A percentile compares a stretch with the other conserved stretches of the same genome.
Conservation (phyloP, 2,797 vertebrate species). For the Premnoplex brunnescens region DNA sequence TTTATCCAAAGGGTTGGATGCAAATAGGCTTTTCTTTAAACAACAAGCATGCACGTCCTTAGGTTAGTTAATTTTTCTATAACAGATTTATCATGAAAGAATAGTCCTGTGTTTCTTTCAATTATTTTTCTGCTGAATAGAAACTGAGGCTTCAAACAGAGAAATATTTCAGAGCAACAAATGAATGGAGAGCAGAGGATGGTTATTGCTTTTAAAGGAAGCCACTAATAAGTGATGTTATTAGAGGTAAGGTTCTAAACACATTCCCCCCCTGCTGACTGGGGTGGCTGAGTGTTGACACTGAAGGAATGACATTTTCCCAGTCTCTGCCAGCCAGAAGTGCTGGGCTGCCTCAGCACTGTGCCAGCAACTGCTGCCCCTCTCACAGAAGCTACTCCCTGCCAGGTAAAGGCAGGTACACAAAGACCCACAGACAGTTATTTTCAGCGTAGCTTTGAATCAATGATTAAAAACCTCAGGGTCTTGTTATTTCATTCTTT, state of each 20-base stretch:
- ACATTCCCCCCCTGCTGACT: background rate
- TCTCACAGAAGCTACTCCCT: background rate
- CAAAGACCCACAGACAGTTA: background rate
- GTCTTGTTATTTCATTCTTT: background rate
- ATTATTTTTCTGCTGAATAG: background rate
- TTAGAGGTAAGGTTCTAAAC: background rate
- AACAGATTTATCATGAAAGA: background rate
- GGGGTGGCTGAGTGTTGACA: background rate
- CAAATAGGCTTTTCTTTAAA: background rate
- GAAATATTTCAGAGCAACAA: background rate
- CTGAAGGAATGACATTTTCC: background rate
- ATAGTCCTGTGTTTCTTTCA: background rate
- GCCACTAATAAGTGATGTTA: background rate
- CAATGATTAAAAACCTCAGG: background rate
- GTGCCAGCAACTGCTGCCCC: background rate
- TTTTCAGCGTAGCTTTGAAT: background rate
- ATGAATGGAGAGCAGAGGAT: background rate
- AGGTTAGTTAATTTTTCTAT: slow-evolving; percentile 8
- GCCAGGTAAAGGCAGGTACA: background rate
- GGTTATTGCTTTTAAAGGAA: slow-evolving; percentile 24
- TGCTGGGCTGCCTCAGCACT: background rate
- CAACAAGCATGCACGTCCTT: background rate
- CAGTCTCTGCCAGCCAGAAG: background rate
- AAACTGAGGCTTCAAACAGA: background rate
- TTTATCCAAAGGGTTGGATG: background rate